Evolutionary conservation across 1,140 invertebrate species (phyloP).

Genomic region (Drosophila asahinai): DNA sequence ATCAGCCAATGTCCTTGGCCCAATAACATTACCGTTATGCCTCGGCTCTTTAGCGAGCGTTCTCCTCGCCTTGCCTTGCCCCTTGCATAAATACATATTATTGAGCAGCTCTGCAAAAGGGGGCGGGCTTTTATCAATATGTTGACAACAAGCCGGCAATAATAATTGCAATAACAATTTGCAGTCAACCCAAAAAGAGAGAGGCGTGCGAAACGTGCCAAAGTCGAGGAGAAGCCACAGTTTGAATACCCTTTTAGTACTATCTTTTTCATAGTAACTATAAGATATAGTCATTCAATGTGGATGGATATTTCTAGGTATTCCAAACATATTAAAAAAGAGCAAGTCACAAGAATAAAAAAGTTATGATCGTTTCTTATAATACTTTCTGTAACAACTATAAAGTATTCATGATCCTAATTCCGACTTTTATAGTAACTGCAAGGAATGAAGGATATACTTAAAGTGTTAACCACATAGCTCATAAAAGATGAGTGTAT

Average conservation of each 20-base stretch:
- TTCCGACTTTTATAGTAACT: too few species aligned
- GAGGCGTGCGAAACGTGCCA: slow-evolving; percentile 52
- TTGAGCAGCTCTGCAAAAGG: slow-evolving; percentile 8
- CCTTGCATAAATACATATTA: slow-evolving; percentile 31
- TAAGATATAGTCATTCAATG: too few species aligned
- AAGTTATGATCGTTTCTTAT: too few species aligned
- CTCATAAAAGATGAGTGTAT: too few species aligned
- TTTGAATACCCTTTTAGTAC: not conserved
- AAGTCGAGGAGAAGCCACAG: not conserved
- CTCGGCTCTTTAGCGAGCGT: slow-evolving; percentile 10
- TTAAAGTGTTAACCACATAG: too few species aligned
- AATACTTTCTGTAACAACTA: too few species aligned
- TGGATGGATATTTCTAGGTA: too few species aligned
- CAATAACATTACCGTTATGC: slow-evolving; percentile 19
- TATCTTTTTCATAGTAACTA: too few species aligned
- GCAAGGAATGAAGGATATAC: too few species aligned
- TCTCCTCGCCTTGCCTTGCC: not conserved
- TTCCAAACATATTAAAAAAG: too few species aligned
- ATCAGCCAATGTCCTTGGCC: slow-evolving; percentile 42
- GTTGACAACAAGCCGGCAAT: slow-evolving; percentile 70
- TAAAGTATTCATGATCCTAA: too few species aligned
- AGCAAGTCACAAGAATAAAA: too few species aligned
- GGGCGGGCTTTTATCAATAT: slow-evolving; percentile 58
- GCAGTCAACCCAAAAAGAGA: slow-evolving; percentile 14
- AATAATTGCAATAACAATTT: slow-evolving; percentile 64